Conservation (phyloP, 2,113 vertebrate species). For the Macaca mulatta region DNA sequence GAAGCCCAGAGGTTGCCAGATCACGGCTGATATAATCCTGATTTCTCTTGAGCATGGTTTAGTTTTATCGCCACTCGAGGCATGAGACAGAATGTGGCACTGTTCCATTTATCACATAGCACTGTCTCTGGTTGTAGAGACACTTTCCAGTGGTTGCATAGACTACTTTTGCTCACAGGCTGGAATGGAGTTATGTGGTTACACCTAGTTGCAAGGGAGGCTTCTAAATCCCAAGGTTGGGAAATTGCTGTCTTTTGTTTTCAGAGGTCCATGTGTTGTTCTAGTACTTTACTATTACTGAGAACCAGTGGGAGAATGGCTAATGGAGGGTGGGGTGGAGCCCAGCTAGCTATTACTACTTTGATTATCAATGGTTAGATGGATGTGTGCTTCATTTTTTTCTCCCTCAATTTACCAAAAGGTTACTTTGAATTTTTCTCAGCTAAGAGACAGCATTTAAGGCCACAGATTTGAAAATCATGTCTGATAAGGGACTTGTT, state of each 20-base stretch:
- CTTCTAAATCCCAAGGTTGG: background rate
- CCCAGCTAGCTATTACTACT: background rate
- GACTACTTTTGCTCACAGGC: background rate
- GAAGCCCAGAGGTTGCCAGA: background rate
- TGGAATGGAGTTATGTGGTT: background rate
- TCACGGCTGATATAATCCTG: background rate
- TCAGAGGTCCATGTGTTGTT: background rate
- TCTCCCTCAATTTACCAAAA: background rate
- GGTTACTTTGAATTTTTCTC: conserved; percentile 11
- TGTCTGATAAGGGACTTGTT: background rate
- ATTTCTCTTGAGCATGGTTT: background rate
- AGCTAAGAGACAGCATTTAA: background rate
- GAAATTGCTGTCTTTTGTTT: background rate
- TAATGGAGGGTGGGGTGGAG: background rate
- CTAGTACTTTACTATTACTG: background rate
- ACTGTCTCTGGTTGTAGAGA: no score
- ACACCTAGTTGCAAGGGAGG: background rate
- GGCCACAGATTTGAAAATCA: background rate
- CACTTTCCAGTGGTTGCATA: background rate
- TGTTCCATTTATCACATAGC: rapidly evolving
- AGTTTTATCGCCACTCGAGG: background rate
- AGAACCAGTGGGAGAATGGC: background rate
- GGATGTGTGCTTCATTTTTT: background rate
- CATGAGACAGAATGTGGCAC: background rate
- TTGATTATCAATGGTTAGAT: background rate